Conservation (phyloP, 2,797 vertebrate genomes). For the Myotis findleyi region DNA sequence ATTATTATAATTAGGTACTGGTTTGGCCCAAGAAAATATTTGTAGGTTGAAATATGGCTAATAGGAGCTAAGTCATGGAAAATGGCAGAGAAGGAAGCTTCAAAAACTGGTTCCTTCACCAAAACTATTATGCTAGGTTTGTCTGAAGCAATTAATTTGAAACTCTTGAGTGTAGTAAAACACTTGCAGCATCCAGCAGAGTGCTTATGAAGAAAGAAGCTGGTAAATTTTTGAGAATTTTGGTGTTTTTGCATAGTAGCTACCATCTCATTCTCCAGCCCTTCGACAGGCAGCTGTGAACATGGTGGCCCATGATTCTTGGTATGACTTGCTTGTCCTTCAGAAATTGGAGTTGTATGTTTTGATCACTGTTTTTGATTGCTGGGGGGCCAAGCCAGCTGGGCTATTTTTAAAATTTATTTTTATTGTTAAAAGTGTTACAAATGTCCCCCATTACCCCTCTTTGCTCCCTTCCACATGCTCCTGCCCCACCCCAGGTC, state of each 20-base stretch:
- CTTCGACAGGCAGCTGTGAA: background rate
- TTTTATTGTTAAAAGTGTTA: background rate
- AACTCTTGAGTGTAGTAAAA: background rate
- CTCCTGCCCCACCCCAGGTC: background rate
- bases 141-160: constrained; percentile 14
- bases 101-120: constrained; percentile 13
- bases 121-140: background rate
- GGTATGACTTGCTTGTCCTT: constrained; percentile 6
- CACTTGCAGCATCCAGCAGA: background rate
- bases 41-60: background rate
- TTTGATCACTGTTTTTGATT: background rate
- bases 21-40: constrained; percentile 3
- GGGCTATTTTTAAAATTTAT: background rate
- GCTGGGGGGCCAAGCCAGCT: background rate
- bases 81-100: background rate
- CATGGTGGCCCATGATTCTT: background rate
- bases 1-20: background rate
- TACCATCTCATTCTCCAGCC: background rate
- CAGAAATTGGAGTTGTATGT: background rate
- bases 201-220: constrained; percentile 4
- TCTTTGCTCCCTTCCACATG: background rate
- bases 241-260: background rate
- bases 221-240: constrained; percentile 27
- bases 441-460: background rate
- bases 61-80: background rate